Base-by-base conservation (phyloP, 64 coral and sea anemone genomes). In the Astreopora myriophthalma region DNA sequence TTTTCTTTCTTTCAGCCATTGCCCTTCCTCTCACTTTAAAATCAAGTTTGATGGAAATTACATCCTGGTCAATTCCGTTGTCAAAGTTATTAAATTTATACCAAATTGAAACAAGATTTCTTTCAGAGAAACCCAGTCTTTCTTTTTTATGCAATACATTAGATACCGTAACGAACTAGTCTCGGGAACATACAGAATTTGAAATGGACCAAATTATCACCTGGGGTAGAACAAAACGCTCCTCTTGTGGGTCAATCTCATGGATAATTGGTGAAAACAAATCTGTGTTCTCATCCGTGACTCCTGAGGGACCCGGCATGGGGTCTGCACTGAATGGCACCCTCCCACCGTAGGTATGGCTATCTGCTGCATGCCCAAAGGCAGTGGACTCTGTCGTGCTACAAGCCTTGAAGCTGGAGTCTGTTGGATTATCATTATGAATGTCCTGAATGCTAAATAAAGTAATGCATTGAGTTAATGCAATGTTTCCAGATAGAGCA, bases 151-250 rank as follows among this genome's bases (percentile, higher is more conserved):
- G n/a, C n/a, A n/a, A n/a, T n/a, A n/a, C n/a, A n/a, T n/a, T n/a
- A n/a, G n/a, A n/a, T n/a, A n/a, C n/a, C n/a, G n/a, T n/a, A n/a
- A n/a, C n/a, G n/a, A n/a, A n/a, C n/a, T n/a, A n/a, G n/a, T n/a
- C n/a, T n/a, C n/a, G n/a, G n/a, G n/a, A n/a, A n/a, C n/a, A n/a
- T n/a, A n/a, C n/a, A n/a, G n/a, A n/a, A n/a, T n/a, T n/a, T n/a
- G n/a, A n/a, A n/a, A n/a, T n/a, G n/a, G n/a, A n/a, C n/a, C n/a
- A n/a, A n/a, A 64, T 33, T 38, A 6, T 73, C 20, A 73, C 78
- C 49, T 81, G 78, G 32, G 78, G 78, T 12, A 81, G 31, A 62
- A 34, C 19, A 73, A 73, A 73, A 63, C 24, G 78, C 16, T 81
- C 78, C 10, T 81, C 78, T 31, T 58, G 78, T 36, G 78, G 62